These are phyloP conservation scores for Aphodius granarius DNA, from an alignment of 2,888 invertebrate genomes.

Conservation along the genomic window DNA sequence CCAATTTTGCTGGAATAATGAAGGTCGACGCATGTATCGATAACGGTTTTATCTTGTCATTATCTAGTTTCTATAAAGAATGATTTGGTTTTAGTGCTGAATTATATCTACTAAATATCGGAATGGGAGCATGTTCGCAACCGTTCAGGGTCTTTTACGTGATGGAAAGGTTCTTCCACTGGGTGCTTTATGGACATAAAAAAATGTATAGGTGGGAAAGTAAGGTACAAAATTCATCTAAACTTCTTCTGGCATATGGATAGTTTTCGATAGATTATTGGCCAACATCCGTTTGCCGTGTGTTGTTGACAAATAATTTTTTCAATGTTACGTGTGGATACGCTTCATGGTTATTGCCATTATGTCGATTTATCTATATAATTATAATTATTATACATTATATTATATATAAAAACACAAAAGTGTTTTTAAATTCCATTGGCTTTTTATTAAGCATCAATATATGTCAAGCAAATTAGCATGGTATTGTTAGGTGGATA, in stretches of 20 bases:
- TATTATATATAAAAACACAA: too few relatives aligned
- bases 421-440: too few relatives aligned
- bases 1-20: background rate
- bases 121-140: background rate
- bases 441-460: background rate
- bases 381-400: too few relatives aligned
- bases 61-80: background rate
- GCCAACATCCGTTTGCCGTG: background rate
- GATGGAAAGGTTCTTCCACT: conserved; percentile 26
- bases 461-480: background rate
- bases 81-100: background rate
- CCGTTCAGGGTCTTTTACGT: conserved; percentile 18
- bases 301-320: background rate
- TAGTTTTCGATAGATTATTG: background rate
- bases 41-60: background rate
- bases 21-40: background rate
- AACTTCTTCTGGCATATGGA: background rate
- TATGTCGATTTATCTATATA: background rate
- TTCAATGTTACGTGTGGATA: background rate
- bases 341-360: background rate
- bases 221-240: conserved; percentile 3
- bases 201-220: conserved; percentile 26
- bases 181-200: conserved; percentile 29
- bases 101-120: background rate
- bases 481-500: background rate